Evolutionary conservation across 2,113 vertebrate species (phyloP), one percentile per base, ranked within the genome.

Genomic region (Caranx melampygus): DNA sequence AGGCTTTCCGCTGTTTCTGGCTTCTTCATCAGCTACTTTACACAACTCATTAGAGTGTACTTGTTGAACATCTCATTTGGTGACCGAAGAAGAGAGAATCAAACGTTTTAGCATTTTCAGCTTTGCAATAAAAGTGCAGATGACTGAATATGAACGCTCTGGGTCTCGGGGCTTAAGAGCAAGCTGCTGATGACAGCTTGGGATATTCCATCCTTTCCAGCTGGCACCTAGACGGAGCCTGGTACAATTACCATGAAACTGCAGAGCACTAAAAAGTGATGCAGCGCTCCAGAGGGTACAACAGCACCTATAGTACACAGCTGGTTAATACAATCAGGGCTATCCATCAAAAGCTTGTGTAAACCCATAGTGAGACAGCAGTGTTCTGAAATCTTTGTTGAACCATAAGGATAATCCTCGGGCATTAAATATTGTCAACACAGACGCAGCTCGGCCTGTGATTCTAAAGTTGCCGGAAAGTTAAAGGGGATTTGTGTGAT

Each of bases 391-490:
- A 90, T 90, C 87, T 88, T 81, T 72, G 86, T 83, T 84, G 75
- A 91, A 88, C 87, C 82, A 67, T 51, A 65, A 81, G 68, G 86
- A 93, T 93, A 93, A 93, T 91, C 92, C 86, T 44, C 2, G 44
- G 79, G 90, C 80, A 81, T 92, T 92, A 93, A 82, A 92, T 91
- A 92, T 88, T 90, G 92, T 94, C 93, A 94, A 92, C 91, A 94
- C 85, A 89, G 89, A 92, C 92, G 84, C 83, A 87, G 87, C 90
- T 90, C 89, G 85, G 83, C 75, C 88, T 81, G 4, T 78, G 73
- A 87, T 87, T 88, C 74, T 83, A 75, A 79, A 84, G 71, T 87
- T 90, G 79, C 81, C 79, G 86, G 75, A 75, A 91, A 90, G 87
- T 89, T 91, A 74, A 87, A 68, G 61, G 81, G 85, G 87, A 87